Base-by-base conservation (phyloP, 2,888 invertebrate genomes). In the Lacanobia oleracea region DNA sequence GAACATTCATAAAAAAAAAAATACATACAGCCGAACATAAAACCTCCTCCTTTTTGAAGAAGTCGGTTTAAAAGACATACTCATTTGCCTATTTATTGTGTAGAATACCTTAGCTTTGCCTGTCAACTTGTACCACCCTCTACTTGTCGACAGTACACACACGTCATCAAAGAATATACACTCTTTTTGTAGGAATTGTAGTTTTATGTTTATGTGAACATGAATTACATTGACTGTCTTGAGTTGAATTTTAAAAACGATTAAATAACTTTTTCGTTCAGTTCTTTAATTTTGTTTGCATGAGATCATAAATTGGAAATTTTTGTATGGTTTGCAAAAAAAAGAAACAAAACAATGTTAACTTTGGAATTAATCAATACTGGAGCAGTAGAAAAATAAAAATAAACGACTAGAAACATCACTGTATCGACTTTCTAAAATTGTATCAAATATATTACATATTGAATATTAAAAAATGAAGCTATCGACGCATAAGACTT, bases 161-260 rank as follows among this genome's bases (percentile, higher is more conserved):
- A 56, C 12, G 27, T 12, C 16, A 21, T 23, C 12, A 27, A n/a
- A 27, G 2, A 43, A 21, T 18, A 21, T 45, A 37, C 18, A 73
- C 9, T 0, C 1, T 14, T 1, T 57, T 18, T 4, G 12, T 33
- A 73, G 21, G 33, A 0, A 43, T 64, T 62, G 73, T n/a, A 37
- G 45, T 71, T 72, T 48, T 48, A 27, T 45, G 59, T 59, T 10
- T 33, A 51, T 5, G 33, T 53, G 9, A 6, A 1, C 37, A 45
- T 45, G 23, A 54, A 48, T 27, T n/a, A n/a, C 5, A 33, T 16
- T 45, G 5, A 21, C 45, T 53, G 45, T 6, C 5, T 27, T 27
- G 27, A 27, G 48, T 73, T 7, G 27, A 62, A 75, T 75, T 61
- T 75, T 37, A 62, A 62, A 45, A 43, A n/a, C 6, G 10, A 37